Conservation (phyloP, 2,888 invertebrate genomes). For the Dynastes maya region DNA sequence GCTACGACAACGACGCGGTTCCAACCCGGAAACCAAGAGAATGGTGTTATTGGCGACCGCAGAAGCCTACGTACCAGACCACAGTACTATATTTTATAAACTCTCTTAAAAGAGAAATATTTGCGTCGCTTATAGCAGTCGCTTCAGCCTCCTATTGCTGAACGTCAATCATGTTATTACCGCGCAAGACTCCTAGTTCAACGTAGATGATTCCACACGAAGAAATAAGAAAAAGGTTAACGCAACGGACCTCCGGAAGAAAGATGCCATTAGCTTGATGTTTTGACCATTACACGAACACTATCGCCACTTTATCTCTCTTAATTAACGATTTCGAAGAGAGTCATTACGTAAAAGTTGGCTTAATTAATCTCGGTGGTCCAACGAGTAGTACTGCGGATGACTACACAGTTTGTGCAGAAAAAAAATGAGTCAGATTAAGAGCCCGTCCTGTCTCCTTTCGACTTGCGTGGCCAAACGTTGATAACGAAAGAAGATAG, state of each 20-base stretch:
- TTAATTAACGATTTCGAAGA: slow-evolving; percentile 61
- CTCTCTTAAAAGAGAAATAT: too few species aligned
- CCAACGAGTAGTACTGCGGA: slow-evolving; percentile 12
- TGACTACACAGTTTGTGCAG: slow-evolving; percentile 1
- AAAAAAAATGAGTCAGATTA: slow-evolving; percentile 34
- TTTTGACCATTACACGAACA: slow-evolving; percentile 55
- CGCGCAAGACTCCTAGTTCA: too few species aligned
- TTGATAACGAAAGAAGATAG: neutral
- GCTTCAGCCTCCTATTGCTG: too few species aligned
- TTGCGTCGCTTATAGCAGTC: too few species aligned
- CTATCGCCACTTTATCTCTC: slow-evolving; percentile 57
- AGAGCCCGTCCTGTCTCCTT: slow-evolving; percentile 15
- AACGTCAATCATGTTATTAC: too few species aligned
- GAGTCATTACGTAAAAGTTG: slow-evolving; percentile 61
- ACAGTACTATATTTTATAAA: too few species aligned
- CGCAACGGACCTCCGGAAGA: slow-evolving; percentile 13
- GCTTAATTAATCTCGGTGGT: slow-evolving; percentile 59
- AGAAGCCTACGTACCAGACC: too few species aligned
- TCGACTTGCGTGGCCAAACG: neutral
- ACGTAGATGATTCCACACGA: neutral
- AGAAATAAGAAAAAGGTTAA: neutral
- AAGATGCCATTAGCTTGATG: slow-evolving; percentile 52
- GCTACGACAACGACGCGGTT: too few species aligned
- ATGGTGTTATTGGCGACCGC: too few species aligned
- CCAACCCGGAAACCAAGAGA: too few species aligned